Base-by-base conservation (phyloP, 2,888 invertebrate species). In the Lepas anatifera region DNA sequence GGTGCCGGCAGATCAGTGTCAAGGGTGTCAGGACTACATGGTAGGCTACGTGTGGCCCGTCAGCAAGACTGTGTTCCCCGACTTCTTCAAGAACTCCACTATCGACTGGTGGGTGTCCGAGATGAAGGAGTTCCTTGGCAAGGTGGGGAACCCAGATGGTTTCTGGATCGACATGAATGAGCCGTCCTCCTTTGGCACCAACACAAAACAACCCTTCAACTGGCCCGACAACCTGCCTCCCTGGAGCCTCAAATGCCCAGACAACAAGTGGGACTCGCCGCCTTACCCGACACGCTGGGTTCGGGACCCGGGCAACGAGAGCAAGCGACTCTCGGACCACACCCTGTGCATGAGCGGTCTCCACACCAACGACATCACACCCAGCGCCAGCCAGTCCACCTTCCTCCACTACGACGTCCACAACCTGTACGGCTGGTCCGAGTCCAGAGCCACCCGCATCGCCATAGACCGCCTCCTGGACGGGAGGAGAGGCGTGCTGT, bases 161-260 rank as follows among this genome's bases (percentile, higher is more conserved):
- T 86, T 87, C 67, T 93, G 93, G 93, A 89, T 93, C 75, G 90
- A 93, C 77, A 93, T 93, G 92, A 93, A 93, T 80, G 93, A 93
- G 77, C 91, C 91, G 0, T 88, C 90, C 0, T 91, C 91, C 81
- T 91, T 92, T 80, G 73, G 69, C 50, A 73, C 73, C 41, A 70
- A 73, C 66, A 69, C 39, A 41, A n/a, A n/a, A n/a, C n/a, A n/a
- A n/a, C n/a, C n/a, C n/a, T 22, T 8, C 6, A 13, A 25, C 1
- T 6, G 8, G 18, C 16, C n/a, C 25, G n/a, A 48, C 48, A 48
- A 48, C 48, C 2, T 10, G 25, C n/a, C 25, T 3, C 25, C 29
- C 52, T 18, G 35, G 7, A 71, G 72, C 71, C 71, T 73, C 35
- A 71, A 73, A 46, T 87, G 88, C 76, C 81, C 83, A 1, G 76